Evolutionary conservation across 2,113 vertebrate genomes (phyloP), one percentile per base, ranked within the genome.

Genomic region (Spermophilus dauricus): DNA sequence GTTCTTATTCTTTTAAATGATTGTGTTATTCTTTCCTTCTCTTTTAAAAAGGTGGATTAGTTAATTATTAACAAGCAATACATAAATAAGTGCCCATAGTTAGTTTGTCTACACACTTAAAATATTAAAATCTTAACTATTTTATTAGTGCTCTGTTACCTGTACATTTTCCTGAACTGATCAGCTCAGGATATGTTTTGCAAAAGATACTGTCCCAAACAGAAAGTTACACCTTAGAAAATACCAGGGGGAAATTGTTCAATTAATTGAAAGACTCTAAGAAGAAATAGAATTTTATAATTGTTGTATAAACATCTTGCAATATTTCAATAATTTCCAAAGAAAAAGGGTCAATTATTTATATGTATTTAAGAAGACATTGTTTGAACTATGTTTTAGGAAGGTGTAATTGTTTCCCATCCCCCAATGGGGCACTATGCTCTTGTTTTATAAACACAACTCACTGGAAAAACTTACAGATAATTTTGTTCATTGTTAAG

Each of bases 181-280:
- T 77, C 18, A 84, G 17, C 56, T 45, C 45, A 45, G 42, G 42
- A 45, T 42, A 42, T 45, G 42, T 45, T 45, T 45, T 45, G 4
- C 56, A 89, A 93, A 96, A 73, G 4, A 91, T 42, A 26, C 14
- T 75, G 24, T 70, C 39, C 53, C 20, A 13, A 61, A 94, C 37
- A 93, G 51, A 91, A 97, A 90, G 1, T 69, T 70, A 67, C 1
- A 69, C 4, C 90, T 91, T 94, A 72, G 81, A n/a, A 94, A 92
- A 93, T 69, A 65, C 14, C 39, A 34, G 17, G 61, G 26, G 20
- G 7, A 87, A 82, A 81, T 87, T 14, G 67, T 11, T 93, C 53
- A 89, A 90, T 76, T 96, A 80, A 94, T 56, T 78, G 69, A 85
- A 91, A 92, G n/a, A n/a, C n/a, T n/a, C n/a, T n/a, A n/a, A n/a